Evolutionary conservation across 2,888 invertebrate species (phyloP).

Genomic region (Plagodis dolabraria): DNA sequence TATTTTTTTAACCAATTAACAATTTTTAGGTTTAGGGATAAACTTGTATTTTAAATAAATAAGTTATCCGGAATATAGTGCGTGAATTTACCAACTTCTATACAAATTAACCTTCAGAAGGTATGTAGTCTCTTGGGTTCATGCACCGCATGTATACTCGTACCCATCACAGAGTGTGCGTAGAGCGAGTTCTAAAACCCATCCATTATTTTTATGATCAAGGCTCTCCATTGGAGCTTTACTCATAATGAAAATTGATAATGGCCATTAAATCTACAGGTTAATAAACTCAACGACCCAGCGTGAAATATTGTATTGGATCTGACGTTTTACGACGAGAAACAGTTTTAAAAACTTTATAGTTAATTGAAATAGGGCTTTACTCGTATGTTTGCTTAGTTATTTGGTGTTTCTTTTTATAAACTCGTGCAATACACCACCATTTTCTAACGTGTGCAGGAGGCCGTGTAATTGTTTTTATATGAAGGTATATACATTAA

Average conservation of each 20-base stretch:
- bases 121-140: no score
- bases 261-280: conserved; percentile 22
- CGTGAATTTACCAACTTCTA: no score
- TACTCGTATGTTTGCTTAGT: neutral
- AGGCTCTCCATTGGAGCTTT: conserved; percentile 20
- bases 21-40: no score
- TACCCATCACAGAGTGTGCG: neutral
- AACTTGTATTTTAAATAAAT: no score
- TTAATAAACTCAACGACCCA: conserved; percentile 17
- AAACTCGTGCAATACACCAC: neutral
- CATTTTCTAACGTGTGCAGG: no score
- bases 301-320: conserved; percentile 15
- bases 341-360: conserved; percentile 1
- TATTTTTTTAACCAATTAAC: no score
- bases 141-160: no score
- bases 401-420: neutral
- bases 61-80: no score
- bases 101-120: no score
- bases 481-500: no score
- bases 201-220: conserved; percentile 26
- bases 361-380: no score
- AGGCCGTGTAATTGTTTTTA: no score
- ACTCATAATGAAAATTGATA: conserved; percentile 25
- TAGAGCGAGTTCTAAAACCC: conserved; percentile 11
- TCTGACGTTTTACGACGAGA: conserved; percentile 8